A percentile compares a stretch with the other conserved stretches of the same genome.
These are phyloP conservation scores for Strix uralensis DNA, from an alignment of 2,113 vertebrate species.

Conservation along the genomic window DNA sequence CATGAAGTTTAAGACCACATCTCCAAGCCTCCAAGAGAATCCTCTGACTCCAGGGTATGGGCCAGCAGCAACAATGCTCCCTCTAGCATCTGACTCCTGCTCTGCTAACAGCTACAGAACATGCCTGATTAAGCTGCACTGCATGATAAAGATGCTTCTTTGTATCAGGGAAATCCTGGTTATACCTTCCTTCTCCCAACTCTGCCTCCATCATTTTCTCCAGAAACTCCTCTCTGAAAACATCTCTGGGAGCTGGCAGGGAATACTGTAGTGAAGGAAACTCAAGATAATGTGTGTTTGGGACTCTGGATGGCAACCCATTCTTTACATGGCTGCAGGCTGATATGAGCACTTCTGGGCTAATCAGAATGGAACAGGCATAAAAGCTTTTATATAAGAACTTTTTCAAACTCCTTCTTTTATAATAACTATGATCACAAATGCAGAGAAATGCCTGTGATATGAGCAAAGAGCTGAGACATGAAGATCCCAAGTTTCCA, in stretches of 20 bases:
- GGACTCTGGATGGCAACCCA: background rate
- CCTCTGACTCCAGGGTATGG: background rate
- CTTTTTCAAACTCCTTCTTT: background rate
- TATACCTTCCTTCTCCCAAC: background rate
- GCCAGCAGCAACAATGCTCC: background rate
- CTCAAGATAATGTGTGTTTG: background rate
- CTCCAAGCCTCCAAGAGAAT: background rate
- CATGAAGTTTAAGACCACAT: background rate
- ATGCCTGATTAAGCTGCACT: background rate
- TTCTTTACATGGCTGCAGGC: background rate
- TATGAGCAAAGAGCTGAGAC: background rate
- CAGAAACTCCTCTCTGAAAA: background rate
- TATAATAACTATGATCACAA: background rate
- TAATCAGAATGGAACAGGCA: background rate
- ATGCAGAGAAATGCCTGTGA: background rate
- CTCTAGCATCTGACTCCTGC: background rate
- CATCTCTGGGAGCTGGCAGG: background rate
- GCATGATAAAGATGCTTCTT: background rate
- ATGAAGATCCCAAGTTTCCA: background rate
- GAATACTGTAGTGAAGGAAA: background rate
- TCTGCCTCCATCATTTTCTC: background rate
- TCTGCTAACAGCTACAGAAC: background rate
- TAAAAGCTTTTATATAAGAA: background rate
- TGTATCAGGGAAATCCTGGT: background rate
- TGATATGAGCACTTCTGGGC: background rate